phyloP scores from a whole-genome alignment of 2,888 invertebrate genomes.

The Torymus tubicola region DNA sequence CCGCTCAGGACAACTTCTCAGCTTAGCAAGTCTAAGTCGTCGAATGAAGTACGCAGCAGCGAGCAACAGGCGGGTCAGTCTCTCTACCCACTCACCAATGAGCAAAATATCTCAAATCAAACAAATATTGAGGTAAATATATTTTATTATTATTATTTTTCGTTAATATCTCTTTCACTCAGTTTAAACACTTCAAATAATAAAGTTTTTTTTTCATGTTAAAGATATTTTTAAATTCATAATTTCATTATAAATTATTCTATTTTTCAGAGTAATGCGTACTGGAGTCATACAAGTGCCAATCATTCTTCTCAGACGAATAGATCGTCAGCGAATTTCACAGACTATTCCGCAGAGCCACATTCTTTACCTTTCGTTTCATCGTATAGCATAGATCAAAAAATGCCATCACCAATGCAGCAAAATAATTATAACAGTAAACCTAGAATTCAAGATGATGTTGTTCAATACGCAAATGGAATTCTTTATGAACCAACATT shows the following conservation, averaged over 20 bases:
- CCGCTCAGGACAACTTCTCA: constrained; percentile 92
- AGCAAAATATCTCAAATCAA: constrained; percentile 65
- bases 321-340: constrained; percentile 65
- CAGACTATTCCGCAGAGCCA: constrained; percentile 77
- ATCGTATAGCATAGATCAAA: constrained; percentile 77
- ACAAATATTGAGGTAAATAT: constrained; percentile 65
- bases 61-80: constrained; percentile 67
- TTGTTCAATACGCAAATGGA: constrained; percentile 77
- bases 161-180: too few species aligned
- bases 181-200: too few species aligned
- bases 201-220: too few species aligned
- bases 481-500: constrained; percentile 73
- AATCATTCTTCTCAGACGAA: constrained; percentile 62
- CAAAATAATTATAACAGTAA: constrained; percentile 66
- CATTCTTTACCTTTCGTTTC: constrained; percentile 82
- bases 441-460: constrained; percentile 74
- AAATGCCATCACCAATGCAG: constrained; percentile 57
- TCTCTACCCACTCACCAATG: constrained; percentile 62
- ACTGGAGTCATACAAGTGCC: constrained; percentile 70
- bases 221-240: neutral
- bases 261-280: constrained; percentile 64
- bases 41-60: constrained; percentile 77
- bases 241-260: neutral
- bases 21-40: constrained; percentile 84
- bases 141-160: neutral